Evolutionary conservation across 2,888 invertebrate species (phyloP).

Genomic region (Cataglyphis rosenhaueri): DNA sequence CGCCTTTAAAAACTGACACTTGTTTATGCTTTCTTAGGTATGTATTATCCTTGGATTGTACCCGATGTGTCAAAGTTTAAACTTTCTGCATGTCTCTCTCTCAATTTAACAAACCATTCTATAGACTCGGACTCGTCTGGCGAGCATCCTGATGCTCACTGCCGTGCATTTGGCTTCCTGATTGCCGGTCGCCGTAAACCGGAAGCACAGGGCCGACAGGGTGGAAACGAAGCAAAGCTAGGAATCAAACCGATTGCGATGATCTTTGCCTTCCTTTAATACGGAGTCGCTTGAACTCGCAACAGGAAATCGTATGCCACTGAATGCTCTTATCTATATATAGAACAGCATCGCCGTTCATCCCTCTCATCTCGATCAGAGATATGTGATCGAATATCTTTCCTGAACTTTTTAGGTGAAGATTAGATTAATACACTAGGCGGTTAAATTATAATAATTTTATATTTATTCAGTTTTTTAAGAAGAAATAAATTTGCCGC

Average conservation of each 20-base stretch:
- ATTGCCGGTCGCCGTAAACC: conserved; percentile 4
- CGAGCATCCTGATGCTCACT: conserved; percentile 19
- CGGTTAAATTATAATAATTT: conserved; percentile 1
- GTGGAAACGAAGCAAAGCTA: conserved; percentile 24
- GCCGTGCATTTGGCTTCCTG: conserved; percentile 31
- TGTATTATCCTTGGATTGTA: neutral
- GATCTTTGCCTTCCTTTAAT: conserved; percentile 42
- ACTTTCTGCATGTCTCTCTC: neutral
- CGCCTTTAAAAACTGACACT: conserved; percentile 16
- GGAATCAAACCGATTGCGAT: conserved; percentile 10
- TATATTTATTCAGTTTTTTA: neutral
- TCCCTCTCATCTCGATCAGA: conserved; percentile 51
- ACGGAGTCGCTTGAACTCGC: conserved; percentile 41
- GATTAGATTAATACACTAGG: neutral
- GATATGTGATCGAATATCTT: neutral
- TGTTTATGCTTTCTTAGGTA: neutral
- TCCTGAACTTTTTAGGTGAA: neutral
- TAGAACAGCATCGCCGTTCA: conserved; percentile 61
- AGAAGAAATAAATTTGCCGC: neutral
- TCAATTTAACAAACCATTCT: conserved; percentile 16
- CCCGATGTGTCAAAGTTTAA: neutral
- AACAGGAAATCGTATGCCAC: conserved; percentile 69
- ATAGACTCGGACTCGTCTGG: neutral
- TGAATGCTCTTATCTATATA: conserved; percentile 69
- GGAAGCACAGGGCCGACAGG: neutral